These are phyloP conservation scores for Umimayanthus kanabou DNA, from an alignment of 92 coral and sea anemone genomes.

Conservation along the genomic window DNA sequence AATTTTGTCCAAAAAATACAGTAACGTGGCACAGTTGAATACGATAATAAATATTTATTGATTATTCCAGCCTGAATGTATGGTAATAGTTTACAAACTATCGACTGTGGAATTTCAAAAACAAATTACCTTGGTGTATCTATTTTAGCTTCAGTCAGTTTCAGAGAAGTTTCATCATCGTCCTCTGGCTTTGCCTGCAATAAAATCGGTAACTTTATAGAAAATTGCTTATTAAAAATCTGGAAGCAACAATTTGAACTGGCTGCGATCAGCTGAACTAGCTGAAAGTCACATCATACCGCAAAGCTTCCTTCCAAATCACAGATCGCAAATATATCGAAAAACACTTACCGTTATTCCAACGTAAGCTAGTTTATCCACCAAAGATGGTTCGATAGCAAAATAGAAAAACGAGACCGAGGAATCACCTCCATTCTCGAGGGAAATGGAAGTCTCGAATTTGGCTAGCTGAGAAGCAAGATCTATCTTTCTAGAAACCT, in stretches of 20 bases:
- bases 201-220: conserved; percentile 18
- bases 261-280: not conserved
- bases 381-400: conserved; percentile 87
- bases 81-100: not conserved
- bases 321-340: not conserved
- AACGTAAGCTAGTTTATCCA: conserved; percentile 83
- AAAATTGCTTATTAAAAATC: not conserved
- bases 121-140: conserved; percentile 26
- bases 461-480: conserved; percentile 86
- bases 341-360: conserved; percentile 78
- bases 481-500: conserved; percentile 96
- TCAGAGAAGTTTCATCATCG: conserved; percentile 69
- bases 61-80: not conserved
- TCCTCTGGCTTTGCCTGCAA: conserved; percentile 70
- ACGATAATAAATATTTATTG: not conserved
- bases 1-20: not conserved
- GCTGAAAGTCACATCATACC: not conserved
- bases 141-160: not conserved
- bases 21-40: conserved; percentile 3
- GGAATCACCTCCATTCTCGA: conserved; percentile 91
- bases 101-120: not conserved
- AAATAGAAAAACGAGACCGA: conserved; percentile 62
- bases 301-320: not conserved
- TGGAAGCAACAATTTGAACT: conserved; percentile 1
- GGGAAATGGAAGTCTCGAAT: conserved; percentile 75